Base-by-base conservation (phyloP, 2,113 vertebrate species). In the Oxygymnocypris stewartii region DNA sequence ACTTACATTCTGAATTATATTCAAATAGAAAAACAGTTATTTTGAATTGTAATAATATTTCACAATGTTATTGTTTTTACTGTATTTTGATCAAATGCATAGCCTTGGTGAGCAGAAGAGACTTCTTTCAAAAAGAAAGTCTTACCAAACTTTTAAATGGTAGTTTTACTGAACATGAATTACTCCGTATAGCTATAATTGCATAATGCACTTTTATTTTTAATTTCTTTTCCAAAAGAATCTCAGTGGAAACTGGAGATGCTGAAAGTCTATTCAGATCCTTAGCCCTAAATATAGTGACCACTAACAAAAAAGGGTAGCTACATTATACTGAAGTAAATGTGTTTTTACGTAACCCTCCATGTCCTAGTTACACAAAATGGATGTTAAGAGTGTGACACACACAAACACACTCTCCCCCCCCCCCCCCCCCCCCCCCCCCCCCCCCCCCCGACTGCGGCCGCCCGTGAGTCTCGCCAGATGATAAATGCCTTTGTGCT, bases 401-500 rank as follows among this genome's bases (percentile, higher is more conserved):
- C 75, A 42, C 49, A 71, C 61, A 88, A n/a, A 69, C 69, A 61
- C 40, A 71, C 71, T 23, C 80, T 31, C 18, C 20, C 14, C 51
- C 37, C 42, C 18, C 20, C 14, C 51, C 37, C 42, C 18, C 20
- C 14, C 51, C 37, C 42, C 18, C 20, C 14, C 51, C 37, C 42
- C 18, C 20, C 14, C 51, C 37, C n/a, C 42, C 18, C 20, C 14
- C 51, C 37, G 20, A 61, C 31, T 25, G n/a, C 6, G 13, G n/a
- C 23, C 18, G 6, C 35, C 63, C 14, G 3, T 2, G 49, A 74
- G 69, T 28, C 82, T 37, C 18, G 20, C 82, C 82, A 31, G 61
- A 75, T 89, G 89, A 90, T 86, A 47, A 90, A 90, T 90, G 89
- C 51, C 75, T 84, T 76, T 88, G 77, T 78, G 73, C 74, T 73